Evolutionary conservation across 2,888 invertebrate genomes (phyloP).

Genomic region (Hirtodrosophila trivittata): DNA sequence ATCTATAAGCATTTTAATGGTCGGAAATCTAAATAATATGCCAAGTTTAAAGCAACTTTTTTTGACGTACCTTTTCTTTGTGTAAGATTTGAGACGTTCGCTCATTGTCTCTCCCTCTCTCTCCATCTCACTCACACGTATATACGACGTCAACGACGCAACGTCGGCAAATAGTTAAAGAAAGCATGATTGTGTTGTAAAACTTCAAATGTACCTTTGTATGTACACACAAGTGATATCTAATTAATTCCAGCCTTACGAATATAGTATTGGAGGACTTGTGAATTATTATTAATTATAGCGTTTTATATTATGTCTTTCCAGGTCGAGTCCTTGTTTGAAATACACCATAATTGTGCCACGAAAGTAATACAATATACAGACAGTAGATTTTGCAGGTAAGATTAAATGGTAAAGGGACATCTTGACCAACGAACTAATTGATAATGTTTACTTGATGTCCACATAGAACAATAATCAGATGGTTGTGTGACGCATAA

Average conservation of each 20-base stretch:
- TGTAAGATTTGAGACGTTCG: conserved; percentile 30
- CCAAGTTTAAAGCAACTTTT: too few relatives aligned
- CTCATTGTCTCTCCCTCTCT: conserved; percentile 13
- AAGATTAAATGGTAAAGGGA: background rate
- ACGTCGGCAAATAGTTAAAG: conserved; percentile 55
- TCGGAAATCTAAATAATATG: too few relatives aligned
- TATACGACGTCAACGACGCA: conserved; percentile 43
- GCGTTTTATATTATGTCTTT: background rate
- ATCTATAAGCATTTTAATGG: too few relatives aligned
- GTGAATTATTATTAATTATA: too few relatives aligned
- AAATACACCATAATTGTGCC: conserved; percentile 8
- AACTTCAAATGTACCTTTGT: too few relatives aligned
- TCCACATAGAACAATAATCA: conserved; percentile 57
- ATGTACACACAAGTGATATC: too few relatives aligned
- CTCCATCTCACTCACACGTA: conserved; percentile 12
- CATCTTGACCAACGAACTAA: background rate
- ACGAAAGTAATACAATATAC: background rate
- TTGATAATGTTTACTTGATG: background rate
- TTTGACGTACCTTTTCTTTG: conserved; percentile 47
- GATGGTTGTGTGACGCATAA: conserved; percentile 84
- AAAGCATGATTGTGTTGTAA: conserved; percentile 20
- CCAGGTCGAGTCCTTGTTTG: conserved; percentile 10
- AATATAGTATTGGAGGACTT: too few relatives aligned
- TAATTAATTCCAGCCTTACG: too few relatives aligned
- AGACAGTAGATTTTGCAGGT: conserved; percentile 10